Base-by-base conservation (phyloP, 2,113 vertebrate genomes). In the Hippoglossus stenolepis region DNA sequence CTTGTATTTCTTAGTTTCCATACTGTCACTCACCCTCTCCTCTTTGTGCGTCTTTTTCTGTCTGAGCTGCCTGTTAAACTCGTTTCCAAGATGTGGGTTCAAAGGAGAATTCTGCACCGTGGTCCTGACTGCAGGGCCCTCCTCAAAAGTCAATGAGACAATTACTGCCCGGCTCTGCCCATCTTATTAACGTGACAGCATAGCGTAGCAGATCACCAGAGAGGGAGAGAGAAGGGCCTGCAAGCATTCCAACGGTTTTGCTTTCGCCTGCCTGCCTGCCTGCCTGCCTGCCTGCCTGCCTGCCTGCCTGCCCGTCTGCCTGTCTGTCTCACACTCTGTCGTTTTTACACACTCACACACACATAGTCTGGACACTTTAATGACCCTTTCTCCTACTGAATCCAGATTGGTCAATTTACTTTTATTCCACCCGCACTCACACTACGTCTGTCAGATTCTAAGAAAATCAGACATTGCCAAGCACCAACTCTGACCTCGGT, bases 381-480 rank as follows among this genome's bases (percentile, higher is more conserved):
- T 84, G 74, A 80, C 65, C 56, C 68, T 64, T 80, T 74, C 68
- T 85, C 78, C 72, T 58, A 67, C 85, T 89, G 77, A 87, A 90
- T 89, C 84, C 81, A 84, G 86, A 91, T 80, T 53, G 61, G 38
- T 64, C 60, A 58, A 64, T 90, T 91, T 85, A 40, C 82, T 89
- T 92, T 81, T 69, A 81, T 78, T 78, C 76, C 70, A 23, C 60
- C 53, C 24, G 51, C 73, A 70, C 77, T 85, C 63, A 58, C 28
- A 38, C 38, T 57, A 63, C 0, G 11, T 72, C 47, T 65, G 62
- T 57, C 49, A 67, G 67, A 65, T 51, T 77, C 63, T 59, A 84
- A 85, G 73, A 76, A 79, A 86, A 82, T 76, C 60, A 79, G 80
- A 74, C 65, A 70, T 65, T 35, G 60, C 70, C 64, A 67, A 26